Evolutionary conservation across 2,113 vertebrate species (phyloP).

Genomic region (Actenoides hombroni): DNA sequence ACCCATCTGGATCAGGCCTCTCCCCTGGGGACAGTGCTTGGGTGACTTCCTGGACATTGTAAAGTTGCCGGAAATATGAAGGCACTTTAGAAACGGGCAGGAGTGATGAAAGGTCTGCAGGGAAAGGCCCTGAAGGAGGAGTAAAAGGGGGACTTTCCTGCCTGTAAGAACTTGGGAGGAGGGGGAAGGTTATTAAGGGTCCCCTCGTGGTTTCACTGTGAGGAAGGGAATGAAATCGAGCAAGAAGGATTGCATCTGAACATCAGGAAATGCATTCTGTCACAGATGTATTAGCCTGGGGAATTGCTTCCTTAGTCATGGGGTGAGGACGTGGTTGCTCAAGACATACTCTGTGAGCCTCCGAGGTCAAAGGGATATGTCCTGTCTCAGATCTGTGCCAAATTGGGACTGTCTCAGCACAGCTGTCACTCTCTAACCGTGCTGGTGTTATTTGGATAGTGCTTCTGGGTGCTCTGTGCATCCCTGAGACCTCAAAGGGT

Average conservation of each 20-base stretch:
- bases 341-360: rapidly evolving
- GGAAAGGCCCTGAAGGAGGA: background rate
- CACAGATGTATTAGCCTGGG: background rate
- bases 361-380: background rate
- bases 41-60: background rate
- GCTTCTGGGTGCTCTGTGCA: background rate
- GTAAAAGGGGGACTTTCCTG: background rate
- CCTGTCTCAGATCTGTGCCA: background rate
- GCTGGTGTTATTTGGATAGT: background rate
- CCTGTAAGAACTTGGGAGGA: background rate
- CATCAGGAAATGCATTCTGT: slow-evolving; percentile 36
- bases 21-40: background rate
- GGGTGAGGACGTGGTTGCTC: background rate
- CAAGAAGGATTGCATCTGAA: background rate
- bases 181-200: background rate
- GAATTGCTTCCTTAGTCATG: background rate
- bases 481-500: rapidly evolving
- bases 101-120: background rate
- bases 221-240: slow-evolving; percentile 17
- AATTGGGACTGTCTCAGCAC: background rate
- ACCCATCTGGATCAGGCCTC: slow-evolving; percentile 4
- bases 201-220: background rate
- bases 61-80: background rate
- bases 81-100: background rate
- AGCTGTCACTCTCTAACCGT: rapidly evolving